Base-by-base conservation (phyloP, 2,888 invertebrate species). In the Clepsis dumicolana region DNA sequence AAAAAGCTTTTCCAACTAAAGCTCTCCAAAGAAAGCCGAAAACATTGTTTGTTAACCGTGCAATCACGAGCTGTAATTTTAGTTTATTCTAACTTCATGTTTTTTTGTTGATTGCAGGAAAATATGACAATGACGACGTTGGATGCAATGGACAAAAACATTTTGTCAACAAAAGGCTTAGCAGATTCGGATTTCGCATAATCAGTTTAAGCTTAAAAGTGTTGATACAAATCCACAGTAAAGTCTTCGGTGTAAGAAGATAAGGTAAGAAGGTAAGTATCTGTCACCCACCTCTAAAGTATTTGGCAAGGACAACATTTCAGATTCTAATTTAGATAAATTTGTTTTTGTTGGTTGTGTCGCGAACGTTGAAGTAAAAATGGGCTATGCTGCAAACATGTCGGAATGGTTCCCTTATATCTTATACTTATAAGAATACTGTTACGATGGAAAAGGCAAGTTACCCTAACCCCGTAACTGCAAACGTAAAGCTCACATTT, bases 31-130 rank as follows among this genome's bases (percentile, higher is more conserved):
- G 77, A 78, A 76, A 66, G 71, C 65, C 60, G 70, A 71, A 63
- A 65, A 71, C 64, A 68, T 82, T 85, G 81, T 82, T 81, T 80
- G 73, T 76, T 81, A 82, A 89, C 82, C 89, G 89, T 89, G 81
- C 79, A 80, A 87, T 91, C 91, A 91, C 91, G 91, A 88, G 25
- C 35, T 56, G 53, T 64, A 68, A 68, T 68, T 68, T 64, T 25
- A 25, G 64, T 68, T 64, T 59, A 64, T 59, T 27, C 44, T 48
- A 53, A 61, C 54, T 44, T 44, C 4, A n/a, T n/a, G 35, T 24
- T 66, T 62, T 61, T 63, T 63, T 63, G 56, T 56, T 57, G 38
- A 53, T 54, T 32, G 48, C 35, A 18, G 57, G 63, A 63, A 57
- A 66, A 63, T 57, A 57, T 50, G 12, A 60, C 50, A 35, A 61